A percentile compares a stretch with the other conserved stretches of the same genome.
phyloP scores from a whole-genome alignment of 1,140 invertebrate genomes.

The Neomicropteryx cornuta region DNA sequence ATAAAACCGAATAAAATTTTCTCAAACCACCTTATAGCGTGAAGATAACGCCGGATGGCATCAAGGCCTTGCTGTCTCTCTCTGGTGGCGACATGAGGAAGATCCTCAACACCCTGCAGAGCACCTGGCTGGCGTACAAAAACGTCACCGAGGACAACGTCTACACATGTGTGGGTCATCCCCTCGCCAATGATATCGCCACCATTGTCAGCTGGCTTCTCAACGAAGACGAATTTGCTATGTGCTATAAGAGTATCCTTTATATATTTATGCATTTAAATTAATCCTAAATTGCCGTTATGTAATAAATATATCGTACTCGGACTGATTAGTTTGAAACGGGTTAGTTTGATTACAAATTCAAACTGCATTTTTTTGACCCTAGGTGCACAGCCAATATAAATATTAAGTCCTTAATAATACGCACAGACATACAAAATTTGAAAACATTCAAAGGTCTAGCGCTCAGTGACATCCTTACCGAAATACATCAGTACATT shows the following conservation, averaged over 20 bases:
- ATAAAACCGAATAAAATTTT: no score
- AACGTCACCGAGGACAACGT: constrained; percentile 85
- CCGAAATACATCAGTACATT: constrained; percentile 75
- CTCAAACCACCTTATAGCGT: constrained; percentile 66
- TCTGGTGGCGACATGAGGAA: constrained; percentile 97
- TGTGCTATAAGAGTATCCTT: constrained; percentile 76
- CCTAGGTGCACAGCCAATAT: no score
- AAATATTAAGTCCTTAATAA: no score
- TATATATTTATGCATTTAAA: constrained; percentile 9
- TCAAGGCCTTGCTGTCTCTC: constrained; percentile 79
- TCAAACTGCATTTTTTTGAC: no score
- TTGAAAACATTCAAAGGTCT: constrained; percentile 80
- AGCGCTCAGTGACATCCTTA: constrained; percentile 81
- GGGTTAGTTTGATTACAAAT: no score
- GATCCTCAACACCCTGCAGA: constrained; percentile 92
- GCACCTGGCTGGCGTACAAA: constrained; percentile 80
- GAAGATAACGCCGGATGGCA: constrained; percentile 80
- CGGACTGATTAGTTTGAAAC: background rate
- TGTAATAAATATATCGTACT: background rate
- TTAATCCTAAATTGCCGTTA: constrained; percentile 1
- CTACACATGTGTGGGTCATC: constrained; percentile 95
- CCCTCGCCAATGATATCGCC: constrained; percentile 79
- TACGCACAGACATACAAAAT: constrained; percentile 61
- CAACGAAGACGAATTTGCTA: constrained; percentile 69
- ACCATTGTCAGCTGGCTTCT: constrained; percentile 82